Base-by-base conservation (phyloP, 2,113 vertebrate species). In the Tauraco erythrolophus region DNA sequence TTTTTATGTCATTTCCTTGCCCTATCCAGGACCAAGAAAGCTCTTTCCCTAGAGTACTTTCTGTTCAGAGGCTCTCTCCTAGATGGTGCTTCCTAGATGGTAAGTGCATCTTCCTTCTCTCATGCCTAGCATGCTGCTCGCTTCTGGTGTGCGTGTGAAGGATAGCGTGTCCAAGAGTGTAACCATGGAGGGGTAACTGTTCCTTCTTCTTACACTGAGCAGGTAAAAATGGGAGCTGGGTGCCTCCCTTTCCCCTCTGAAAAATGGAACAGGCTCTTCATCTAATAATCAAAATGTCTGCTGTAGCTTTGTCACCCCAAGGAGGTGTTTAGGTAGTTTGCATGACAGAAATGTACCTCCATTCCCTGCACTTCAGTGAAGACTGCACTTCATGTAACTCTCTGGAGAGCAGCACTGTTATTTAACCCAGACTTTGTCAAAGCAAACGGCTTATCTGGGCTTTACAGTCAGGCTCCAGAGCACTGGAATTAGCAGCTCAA, bases 1-100 rank as follows among this genome's bases (percentile, higher is more conserved):
- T 87, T 62, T 50, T n/a, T 76, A 75, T n/a, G 7, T 58, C 2
- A 41, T 79, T 97, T 95, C 27, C 69, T n/a, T 91, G 14, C 46
- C 45, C 31, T 50, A 43, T 81, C 46, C 87, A 99, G 98, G 98
- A 98, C 93, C 98, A 99, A 90, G 99, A 99, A 96, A 98, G 98
- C 95, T 98, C 98, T 92, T 98, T 98, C 70, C 98, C 98, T 50
- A 97, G 98, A 97, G 98, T 98, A 24, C 98, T 98, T 85, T 99
- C 99, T 30, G 97, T 98, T 85, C 99, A 99, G 94, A 98, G 98
- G 95, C 99, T 99, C 51, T 99, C 99, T 81, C 97, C 99, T 35
- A 99, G 99, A 97, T 99, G 99, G 99, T 99, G 99, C 98, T 99
- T 99, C 98, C 98, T 99, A 96, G 99, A 99, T 11, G 99, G 99